phyloP scores from a whole-genome alignment of 2,888 invertebrate genomes.

The Abrostola tripartita region DNA sequence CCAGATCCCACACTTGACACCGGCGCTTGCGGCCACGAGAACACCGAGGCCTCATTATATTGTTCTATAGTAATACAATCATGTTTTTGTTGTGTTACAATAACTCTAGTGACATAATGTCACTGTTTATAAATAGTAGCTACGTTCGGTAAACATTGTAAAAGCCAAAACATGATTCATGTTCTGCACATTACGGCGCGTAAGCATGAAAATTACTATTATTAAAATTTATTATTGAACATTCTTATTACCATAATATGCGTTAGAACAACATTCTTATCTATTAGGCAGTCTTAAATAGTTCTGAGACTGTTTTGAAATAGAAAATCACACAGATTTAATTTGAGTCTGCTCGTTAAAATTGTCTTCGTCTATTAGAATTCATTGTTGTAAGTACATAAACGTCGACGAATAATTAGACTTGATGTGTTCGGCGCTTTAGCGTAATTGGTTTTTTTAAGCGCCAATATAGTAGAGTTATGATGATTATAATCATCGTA shows the following conservation, averaged over 20 bases:
- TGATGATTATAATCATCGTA: too few relatives aligned
- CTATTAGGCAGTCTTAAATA: not conserved
- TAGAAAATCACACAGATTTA: slow-evolving; percentile 15
- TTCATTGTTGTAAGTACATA: slow-evolving; percentile 27
- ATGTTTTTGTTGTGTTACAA: slow-evolving; percentile 2
- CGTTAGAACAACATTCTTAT: not conserved
- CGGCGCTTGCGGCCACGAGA: not conserved
- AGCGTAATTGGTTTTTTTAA: slow-evolving; percentile 25
- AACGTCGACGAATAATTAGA: slow-evolving; percentile 29
- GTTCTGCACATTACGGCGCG: not conserved
- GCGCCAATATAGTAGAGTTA: slow-evolving; percentile 36
- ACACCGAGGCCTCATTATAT: not conserved
- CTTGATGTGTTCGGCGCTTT: slow-evolving; percentile 25
- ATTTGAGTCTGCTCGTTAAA: slow-evolving; percentile 12
- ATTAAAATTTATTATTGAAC: not conserved
- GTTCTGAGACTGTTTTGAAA: slow-evolving; percentile 7
- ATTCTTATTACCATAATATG: not conserved
- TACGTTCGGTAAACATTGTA: slow-evolving; percentile 2
- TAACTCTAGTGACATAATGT: not conserved
- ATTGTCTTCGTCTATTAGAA: slow-evolving; percentile 28
- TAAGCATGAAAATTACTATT: not conserved
- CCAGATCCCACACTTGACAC: not conserved
- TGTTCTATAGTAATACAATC: not conserved
- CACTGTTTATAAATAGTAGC: slow-evolving; percentile 1
- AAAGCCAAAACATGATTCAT: not conserved